phyloP scores from a whole-genome alignment of 2,113 vertebrate genomes.

The Erythrolamprus reginae region DNA sequence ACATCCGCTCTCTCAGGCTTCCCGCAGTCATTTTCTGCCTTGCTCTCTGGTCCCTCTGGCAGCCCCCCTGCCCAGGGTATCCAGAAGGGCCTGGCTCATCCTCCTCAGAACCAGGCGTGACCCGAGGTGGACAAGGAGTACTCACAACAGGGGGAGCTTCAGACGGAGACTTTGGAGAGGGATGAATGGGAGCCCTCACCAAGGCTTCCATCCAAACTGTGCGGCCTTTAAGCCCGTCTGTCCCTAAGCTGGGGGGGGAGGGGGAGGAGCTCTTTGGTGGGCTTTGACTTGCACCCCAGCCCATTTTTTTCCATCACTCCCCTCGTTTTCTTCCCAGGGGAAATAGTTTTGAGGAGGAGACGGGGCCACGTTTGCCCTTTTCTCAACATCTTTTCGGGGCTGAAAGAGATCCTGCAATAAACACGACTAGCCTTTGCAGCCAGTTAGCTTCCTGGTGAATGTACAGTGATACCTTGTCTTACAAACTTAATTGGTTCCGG shows the following conservation, averaged over 20 bases:
- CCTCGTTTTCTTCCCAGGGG: neutral
- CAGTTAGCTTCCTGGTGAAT: neutral
- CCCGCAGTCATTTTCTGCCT: too few relatives aligned
- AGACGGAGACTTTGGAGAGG: conserved; percentile 33
- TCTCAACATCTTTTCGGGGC: neutral
- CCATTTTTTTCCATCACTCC: neutral
- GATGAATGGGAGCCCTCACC: neutral
- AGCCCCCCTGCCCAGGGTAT: too few relatives aligned
- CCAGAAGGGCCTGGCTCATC: too few relatives aligned
- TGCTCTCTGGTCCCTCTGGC: too few relatives aligned
- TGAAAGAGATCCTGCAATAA: neutral
- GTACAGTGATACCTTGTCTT: too few relatives aligned
- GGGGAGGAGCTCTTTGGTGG: neutral
- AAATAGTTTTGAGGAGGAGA: neutral
- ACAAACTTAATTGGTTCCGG: too few relatives aligned
- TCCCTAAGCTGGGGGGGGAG: neutral
- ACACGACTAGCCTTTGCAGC: neutral
- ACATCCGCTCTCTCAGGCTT: too few relatives aligned
- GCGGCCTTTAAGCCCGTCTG: neutral
- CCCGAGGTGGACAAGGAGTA: too few relatives aligned
- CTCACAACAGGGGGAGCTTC: too few relatives aligned
- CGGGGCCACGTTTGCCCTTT: neutral
- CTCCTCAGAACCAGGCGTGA: too few relatives aligned
- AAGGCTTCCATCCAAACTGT: neutral
- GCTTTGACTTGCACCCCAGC: neutral